Conservation (phyloP, 2,113 vertebrate genomes). For the Stictonetta naevosa region DNA sequence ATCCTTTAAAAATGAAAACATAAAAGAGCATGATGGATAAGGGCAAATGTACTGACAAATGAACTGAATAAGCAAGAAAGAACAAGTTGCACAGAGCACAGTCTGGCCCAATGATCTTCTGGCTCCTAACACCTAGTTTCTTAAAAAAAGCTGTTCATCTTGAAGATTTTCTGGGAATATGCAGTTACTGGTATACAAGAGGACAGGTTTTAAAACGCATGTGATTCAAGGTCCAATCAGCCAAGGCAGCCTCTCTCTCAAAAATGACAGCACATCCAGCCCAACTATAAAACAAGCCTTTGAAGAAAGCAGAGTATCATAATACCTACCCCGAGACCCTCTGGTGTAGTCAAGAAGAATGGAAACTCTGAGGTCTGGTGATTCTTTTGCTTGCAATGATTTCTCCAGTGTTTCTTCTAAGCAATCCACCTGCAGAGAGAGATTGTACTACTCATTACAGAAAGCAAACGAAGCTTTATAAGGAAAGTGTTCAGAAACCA, state of each 20-base stretch:
- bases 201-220: not conserved
- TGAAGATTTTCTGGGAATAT: not conserved
- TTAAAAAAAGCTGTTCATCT: not conserved
- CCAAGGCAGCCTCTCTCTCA: not conserved
- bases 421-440: slow-evolving; percentile 87
- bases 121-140: not conserved
- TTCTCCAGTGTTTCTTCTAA: slow-evolving; percentile 86
- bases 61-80: not conserved
- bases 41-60: not conserved
- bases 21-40: not conserved
- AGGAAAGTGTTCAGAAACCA: not conserved
- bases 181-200: not conserved
- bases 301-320: rapidly evolving
- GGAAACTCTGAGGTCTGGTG: slow-evolving; percentile 85
- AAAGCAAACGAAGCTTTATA: not conserved
- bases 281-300: not conserved
- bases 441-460: not conserved
- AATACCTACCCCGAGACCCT: slow-evolving; percentile 88
- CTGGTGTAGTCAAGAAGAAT: slow-evolving; percentile 92
- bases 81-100: not conserved
- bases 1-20: not conserved
- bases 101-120: not conserved
- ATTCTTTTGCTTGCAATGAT: slow-evolving; percentile 72
- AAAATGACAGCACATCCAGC: not conserved
- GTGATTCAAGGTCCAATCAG: not conserved